Evolutionary conservation across 1,140 invertebrate species (phyloP), one percentile per base, ranked within the genome.

Genomic region (Bombyx mandarina): DNA sequence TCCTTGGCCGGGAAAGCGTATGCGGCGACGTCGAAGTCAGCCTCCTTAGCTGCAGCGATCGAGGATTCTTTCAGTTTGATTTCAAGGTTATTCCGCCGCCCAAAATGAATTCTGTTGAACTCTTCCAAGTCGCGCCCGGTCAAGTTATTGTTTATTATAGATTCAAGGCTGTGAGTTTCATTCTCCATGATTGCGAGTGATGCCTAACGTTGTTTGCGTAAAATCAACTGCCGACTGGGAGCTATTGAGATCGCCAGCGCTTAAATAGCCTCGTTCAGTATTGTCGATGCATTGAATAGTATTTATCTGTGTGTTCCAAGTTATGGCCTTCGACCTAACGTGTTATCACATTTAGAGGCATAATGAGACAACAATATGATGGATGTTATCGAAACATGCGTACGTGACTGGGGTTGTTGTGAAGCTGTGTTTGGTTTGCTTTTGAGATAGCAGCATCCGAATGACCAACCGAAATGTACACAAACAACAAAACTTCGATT

Each of bases 51-150:
- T 2, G 79, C 75, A 42, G 72, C 73, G 10, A 82, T 58, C 0
- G 81, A 82, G 4, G 82, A 61, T 0, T 85, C 82, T 52, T 87
- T 87, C 1, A 87, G 42, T 43, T 70, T 69, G 7, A 87, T 57
- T 68, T 82, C 82, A 22, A 67, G 63, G 54, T 87, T 72, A 18
- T 80, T 60, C 46, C 76, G 78, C n/a, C 74, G 71, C 56, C 96
- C 96, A 79, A 94, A 97, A 47, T 97, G 86, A 69, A 97, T 92
- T 62, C 93, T 90, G 69, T 93, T 93, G 10, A 95, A 93, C 77
- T 94, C 92, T 53, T 90, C 86, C 7, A 95, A 85, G 70, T 96
- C 93, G 7, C 90, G 80, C 1, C 90, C 80, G 45, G 91, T 77
- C 7, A 86, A 71, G 62, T 85, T 86, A 58, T 82, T 85, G 54